Percentiles rank a stretch among this genome's conserved stretches.
Evolutionary conservation across 2,888 invertebrate species (phyloP).

Genomic region (Tipula helvola): DNA sequence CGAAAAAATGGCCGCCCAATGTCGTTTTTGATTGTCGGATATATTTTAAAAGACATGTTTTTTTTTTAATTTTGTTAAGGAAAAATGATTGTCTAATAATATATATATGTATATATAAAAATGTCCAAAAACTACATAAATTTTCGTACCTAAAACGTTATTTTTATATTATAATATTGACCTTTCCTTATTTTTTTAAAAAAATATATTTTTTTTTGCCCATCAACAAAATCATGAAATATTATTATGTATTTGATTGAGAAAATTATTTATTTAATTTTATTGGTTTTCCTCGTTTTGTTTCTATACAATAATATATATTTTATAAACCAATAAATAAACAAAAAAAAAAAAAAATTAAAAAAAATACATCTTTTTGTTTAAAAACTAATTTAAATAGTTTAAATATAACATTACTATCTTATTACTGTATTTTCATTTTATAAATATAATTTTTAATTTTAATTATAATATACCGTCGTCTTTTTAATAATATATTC

Average conservation of each 20-base stretch:
- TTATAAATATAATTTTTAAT: slow-evolving; percentile 4
- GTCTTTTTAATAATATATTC: background rate
- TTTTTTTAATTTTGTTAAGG: background rate
- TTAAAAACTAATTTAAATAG: background rate
- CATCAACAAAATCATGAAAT: background rate
- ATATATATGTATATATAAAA: background rate
- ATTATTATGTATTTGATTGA: background rate
- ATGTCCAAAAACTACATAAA: background rate
- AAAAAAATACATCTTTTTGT: background rate
- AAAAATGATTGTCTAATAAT: background rate
- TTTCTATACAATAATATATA: background rate
- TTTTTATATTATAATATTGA: background rate
- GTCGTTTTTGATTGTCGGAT: background rate
- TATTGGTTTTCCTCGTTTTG: background rate
- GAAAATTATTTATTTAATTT: background rate
- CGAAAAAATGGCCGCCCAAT: background rate
- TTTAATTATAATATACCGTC: background rate
- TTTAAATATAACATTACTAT: background rate
- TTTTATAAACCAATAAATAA: background rate
- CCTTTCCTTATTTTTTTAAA: background rate
- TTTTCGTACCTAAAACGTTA: background rate
- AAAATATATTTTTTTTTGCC: background rate
- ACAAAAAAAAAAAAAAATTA: background rate
- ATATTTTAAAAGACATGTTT: background rate
- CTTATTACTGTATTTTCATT: slow-evolving; percentile 4